These are phyloP conservation scores for Perccottus glenii DNA, from an alignment of 2,113 vertebrate species.

Conservation along the genomic window DNA sequence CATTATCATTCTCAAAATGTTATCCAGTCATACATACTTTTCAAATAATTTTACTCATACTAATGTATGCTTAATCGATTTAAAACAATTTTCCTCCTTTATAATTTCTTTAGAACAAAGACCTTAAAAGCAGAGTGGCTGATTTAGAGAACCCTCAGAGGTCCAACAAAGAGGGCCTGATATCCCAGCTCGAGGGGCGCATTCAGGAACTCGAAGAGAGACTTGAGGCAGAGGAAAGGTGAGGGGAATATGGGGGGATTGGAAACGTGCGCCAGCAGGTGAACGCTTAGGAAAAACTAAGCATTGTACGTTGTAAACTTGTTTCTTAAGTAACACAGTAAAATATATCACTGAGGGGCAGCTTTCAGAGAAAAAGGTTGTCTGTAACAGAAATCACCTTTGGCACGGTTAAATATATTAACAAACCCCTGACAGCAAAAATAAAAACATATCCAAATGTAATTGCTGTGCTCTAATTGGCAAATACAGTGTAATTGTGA, in stretches of 20 bases:
- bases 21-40: constrained; percentile 18
- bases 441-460: too few relatives aligned
- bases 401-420: neutral
- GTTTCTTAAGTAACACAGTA: too few relatives aligned
- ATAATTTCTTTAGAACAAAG: constrained; percentile 85
- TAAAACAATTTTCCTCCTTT: neutral
- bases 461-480: neutral
- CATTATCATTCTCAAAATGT: constrained; percentile 34
- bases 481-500: neutral
- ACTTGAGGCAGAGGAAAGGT: constrained; percentile 93
- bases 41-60: constrained; percentile 32
- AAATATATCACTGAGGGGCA: too few relatives aligned
- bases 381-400: too few relatives aligned
- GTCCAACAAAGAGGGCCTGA: constrained; percentile 91
- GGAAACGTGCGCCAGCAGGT: neutral
- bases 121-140: constrained; percentile 89
- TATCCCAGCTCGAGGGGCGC: constrained; percentile 89
- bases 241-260: constrained; percentile 28
- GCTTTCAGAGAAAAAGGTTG: too few relatives aligned
- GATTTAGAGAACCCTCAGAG: constrained; percentile 91
- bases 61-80: constrained; percentile 1
- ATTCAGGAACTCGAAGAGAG: constrained; percentile 91
- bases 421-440: too few relatives aligned
- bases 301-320: neutral
- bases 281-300: constrained; percentile 13